These are phyloP conservation scores for Epizoanthus ramosus DNA, from an alignment of 92 coral and sea anemone genomes.

Conservation along the genomic window DNA sequence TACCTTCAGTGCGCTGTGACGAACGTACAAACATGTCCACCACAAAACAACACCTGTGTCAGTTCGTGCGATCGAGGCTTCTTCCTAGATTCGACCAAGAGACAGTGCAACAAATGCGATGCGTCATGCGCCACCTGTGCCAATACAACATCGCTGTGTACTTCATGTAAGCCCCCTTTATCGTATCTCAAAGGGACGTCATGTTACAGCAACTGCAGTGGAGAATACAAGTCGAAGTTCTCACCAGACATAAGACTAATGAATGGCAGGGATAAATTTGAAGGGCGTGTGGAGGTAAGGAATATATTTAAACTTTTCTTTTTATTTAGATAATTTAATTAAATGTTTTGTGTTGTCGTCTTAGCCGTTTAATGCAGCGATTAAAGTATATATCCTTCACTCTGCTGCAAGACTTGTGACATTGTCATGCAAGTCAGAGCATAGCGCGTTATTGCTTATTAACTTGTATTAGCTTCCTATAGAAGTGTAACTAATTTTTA, in stretches of 20 bases:
- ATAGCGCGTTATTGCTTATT: no score
- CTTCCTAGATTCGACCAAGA: conserved; percentile 50
- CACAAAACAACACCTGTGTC: conserved; percentile 52
- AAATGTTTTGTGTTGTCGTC: no score
- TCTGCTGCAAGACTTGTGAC: no score
- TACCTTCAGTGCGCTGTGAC: conserved; percentile 12
- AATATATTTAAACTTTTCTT: not conserved
- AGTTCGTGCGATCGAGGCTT: conserved; percentile 56
- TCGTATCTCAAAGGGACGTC: conserved; percentile 40
- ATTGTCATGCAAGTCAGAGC: no score
- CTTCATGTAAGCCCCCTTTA: conserved; percentile 68
- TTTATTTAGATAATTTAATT: not conserved
- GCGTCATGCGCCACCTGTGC: conserved; percentile 69
- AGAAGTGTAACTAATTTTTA: no score
- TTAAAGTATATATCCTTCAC: no score
- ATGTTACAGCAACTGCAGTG: conserved; percentile 59
- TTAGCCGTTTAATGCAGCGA: no score
- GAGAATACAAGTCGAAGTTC: conserved; percentile 57
- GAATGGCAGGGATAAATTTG: conserved; percentile 47
- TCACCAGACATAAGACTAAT: conserved; percentile 60
- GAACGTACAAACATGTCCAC: not conserved
- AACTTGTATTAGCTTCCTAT: no score
- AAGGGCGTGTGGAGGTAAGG: conserved; percentile 83
- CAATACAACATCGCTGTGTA: conserved; percentile 52
- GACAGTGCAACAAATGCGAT: conserved; percentile 56